A percentile compares a stretch with the other conserved stretches of the same genome.
Evolutionary conservation across 2,888 invertebrate species (phyloP).

Genomic region (Agonopterix heracliana): DNA sequence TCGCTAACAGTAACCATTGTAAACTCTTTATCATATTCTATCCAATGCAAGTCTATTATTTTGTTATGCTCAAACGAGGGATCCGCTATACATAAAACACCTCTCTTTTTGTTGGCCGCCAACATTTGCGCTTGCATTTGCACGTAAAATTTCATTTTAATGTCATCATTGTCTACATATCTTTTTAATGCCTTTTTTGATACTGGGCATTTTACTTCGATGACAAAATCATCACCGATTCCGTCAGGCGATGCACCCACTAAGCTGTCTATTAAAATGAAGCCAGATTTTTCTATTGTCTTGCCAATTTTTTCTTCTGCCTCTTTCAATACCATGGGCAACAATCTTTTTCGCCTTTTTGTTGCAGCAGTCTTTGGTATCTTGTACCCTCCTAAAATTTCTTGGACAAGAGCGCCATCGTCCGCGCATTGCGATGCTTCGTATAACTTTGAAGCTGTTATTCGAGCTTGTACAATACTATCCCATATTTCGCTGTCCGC

Average conservation of each 20-base stretch:
- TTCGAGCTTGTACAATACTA: conserved; percentile 4
- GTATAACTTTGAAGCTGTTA: conserved; percentile 6
- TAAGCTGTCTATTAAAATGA: conserved; percentile 1
- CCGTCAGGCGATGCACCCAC: conserved; percentile 12
- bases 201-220: conserved; percentile 10
- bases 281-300: conserved; percentile 4
- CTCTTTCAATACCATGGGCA: conserved; percentile 3
- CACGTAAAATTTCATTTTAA: conserved; percentile 7
- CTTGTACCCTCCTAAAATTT: conserved; percentile 3
- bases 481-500: conserved; percentile 7
- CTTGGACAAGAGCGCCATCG: conserved; percentile 2
- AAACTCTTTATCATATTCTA: conserved; percentile 5
- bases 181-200: conserved; percentile 1
- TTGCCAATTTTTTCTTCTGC: background rate
- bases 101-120: conserved; percentile 5
- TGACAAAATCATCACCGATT: conserved; percentile 2
- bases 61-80: conserved; percentile 11
- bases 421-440: conserved; percentile 1
- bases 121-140: conserved; percentile 11
- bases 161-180: conserved; percentile 2
- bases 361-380: conserved; percentile 1
- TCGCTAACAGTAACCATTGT: conserved; percentile 3
- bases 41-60: background rate
- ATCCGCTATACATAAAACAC: conserved; percentile 11
- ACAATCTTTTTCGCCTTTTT: conserved; percentile 3